Conservation (phyloP, 2,113 vertebrate genomes). For the Willisornis vidua region DNA sequence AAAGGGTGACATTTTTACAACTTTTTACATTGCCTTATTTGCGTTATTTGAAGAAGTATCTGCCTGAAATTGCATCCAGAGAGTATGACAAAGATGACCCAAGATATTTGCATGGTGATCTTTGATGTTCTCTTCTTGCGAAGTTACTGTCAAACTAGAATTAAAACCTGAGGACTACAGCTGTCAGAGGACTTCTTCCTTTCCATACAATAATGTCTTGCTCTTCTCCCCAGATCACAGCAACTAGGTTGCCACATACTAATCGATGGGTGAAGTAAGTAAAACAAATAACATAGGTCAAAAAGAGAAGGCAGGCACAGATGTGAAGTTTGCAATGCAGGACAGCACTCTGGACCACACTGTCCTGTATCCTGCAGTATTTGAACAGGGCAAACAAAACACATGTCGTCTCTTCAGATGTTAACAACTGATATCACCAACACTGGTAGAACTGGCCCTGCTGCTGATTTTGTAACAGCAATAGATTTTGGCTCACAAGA, state of each 20-base stretch:
- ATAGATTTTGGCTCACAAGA: neutral
- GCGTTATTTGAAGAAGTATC: neutral
- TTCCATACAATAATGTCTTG: neutral
- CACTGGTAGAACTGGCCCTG: neutral
- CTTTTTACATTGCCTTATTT: neutral
- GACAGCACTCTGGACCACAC: neutral
- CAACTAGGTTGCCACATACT: neutral
- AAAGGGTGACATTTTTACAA: neutral
- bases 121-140: neutral
- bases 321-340: neutral
- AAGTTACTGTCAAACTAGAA: neutral
- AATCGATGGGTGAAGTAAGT: neutral
- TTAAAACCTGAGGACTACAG: neutral
- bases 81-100: neutral
- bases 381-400: neutral
- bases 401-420: neutral
- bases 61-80: neutral
- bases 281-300: neutral
- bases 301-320: neutral
- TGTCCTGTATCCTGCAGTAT: neutral
- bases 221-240: neutral
- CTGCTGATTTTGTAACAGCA: neutral
- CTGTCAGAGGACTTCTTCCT: neutral
- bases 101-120: neutral
- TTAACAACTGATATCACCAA: accelerated